Base-by-base conservation (phyloP, 1,140 invertebrate species). In the Acromyrmex echinatior region DNA sequence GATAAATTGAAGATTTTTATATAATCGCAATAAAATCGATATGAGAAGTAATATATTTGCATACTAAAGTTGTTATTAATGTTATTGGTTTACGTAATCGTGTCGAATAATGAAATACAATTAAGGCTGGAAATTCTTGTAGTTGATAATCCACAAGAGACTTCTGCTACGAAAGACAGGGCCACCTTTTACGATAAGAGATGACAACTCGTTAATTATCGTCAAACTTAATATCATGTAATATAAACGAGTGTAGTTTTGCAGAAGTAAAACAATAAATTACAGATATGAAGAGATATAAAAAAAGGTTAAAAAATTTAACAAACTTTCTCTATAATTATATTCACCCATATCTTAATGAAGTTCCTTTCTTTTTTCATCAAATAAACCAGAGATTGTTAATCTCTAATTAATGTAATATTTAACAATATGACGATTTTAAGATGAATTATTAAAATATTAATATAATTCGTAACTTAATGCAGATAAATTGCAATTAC, bases 151-250 rank as follows among this genome's bases (percentile, higher is more conserved):
- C 10, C 66, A 35, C 18, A 28, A 51, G 6, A 58, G 53, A 58
- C 18, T 45, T 45, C 31, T n/a, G 35, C 35, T 6, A 39, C 35
- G 35, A 39, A 9, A 39, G 35, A 45, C 45, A 58, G 18, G 21
- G 7, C 9, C 28, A 70, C 62, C 56, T 79, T 56, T 87, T 87
- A 88, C 85, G 79, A 87, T 65, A 63, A 80, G 25, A 86, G 45
- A 86, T 81, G 91, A 86, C 88, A 91, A 90, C 90, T 91, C 89
- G 87, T 92, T 92, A 92, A 92, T 92, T 91, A 87, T 45, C 85
- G 14, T 18, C n/a, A 49, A 81, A 71, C 58, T 71, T 39, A 25
- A 25, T 21, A 56, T 71, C 65, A 16, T 14, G n/a, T 28, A 51
- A 66, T 65, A 18, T 56, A 12, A 14, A 21, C 60, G 18, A 28